These are phyloP conservation scores for Stegastes partitus DNA, from an alignment of 2,113 vertebrate species.

Conservation along the genomic window DNA sequence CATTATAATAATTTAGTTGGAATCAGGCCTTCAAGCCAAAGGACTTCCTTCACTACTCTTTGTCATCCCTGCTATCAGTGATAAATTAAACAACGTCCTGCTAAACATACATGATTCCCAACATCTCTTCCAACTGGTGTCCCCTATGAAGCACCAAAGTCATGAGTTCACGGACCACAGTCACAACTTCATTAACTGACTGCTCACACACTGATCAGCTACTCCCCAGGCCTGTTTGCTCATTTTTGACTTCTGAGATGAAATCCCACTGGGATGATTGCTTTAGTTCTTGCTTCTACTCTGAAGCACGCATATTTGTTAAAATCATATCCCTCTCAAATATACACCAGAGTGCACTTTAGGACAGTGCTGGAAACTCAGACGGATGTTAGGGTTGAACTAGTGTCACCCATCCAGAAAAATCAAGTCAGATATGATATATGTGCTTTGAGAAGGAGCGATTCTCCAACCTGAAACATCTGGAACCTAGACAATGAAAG, in stretches of 20 bases:
- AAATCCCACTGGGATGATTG: constrained; percentile 20
- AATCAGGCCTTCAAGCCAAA: constrained; percentile 4
- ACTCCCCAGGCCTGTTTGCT: background rate
- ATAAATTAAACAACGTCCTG: background rate
- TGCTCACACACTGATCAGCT: background rate
- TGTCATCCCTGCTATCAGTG: background rate
- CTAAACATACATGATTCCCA: background rate
- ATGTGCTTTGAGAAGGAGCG: background rate
- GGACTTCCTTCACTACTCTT: background rate
- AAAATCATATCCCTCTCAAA: background rate
- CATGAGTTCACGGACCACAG: background rate
- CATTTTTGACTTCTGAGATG: background rate
- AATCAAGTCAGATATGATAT: background rate
- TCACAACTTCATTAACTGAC: background rate
- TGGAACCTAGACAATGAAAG: constrained; percentile 15
- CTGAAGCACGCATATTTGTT: background rate
- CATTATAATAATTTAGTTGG: background rate
- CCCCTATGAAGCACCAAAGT: background rate
- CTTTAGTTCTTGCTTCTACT: background rate
- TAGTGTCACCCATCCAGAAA: background rate
- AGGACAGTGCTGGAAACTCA: background rate
- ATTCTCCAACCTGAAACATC: constrained; percentile 20
- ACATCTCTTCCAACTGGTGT: background rate
- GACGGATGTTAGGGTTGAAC: background rate
- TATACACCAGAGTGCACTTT: background rate